Conservation (phyloP, 2,888 invertebrate species). For the Xestoiulus laeticollis region DNA sequence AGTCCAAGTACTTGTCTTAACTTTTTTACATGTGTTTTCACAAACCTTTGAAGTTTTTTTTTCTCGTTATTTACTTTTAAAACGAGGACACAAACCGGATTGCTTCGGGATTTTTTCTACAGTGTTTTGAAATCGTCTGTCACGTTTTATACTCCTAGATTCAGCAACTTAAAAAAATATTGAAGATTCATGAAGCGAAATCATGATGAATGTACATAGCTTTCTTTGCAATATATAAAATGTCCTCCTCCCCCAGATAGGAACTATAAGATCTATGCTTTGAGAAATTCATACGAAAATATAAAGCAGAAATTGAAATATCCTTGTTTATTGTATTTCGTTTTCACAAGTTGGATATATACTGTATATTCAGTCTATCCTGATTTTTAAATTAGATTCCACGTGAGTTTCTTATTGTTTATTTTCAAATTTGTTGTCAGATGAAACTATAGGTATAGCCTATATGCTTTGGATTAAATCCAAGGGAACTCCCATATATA, state of each 20-base stretch:
- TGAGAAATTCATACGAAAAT: not conserved
- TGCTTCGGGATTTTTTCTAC: not conserved
- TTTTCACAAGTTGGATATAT: not conserved
- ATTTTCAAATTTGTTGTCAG: too few relatives aligned
- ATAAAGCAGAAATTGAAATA: not conserved
- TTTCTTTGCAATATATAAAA: too few relatives aligned
- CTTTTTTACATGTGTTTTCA: not conserved
- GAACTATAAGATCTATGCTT: not conserved
- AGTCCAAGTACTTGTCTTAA: conserved; percentile 38
- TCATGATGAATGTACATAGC: not conserved
- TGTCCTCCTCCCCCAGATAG: too few relatives aligned
- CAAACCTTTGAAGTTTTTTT: conserved; percentile 15
- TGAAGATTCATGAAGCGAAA: not conserved
- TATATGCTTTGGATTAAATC: too few relatives aligned
- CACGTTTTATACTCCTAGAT: not conserved
- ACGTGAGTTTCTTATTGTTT: not conserved
- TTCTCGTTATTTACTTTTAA: not conserved
- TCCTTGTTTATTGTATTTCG: not conserved
- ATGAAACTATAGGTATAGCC: too few relatives aligned
- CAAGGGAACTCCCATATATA: too few relatives aligned
- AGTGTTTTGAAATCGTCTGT: conserved; percentile 31
- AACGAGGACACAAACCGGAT: conserved; percentile 24
- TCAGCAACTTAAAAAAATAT: not conserved
- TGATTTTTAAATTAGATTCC: not conserved
- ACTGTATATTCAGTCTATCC: not conserved